Conservation (phyloP, 2,113 vertebrate species). For the Burhinus oedicnemus region DNA sequence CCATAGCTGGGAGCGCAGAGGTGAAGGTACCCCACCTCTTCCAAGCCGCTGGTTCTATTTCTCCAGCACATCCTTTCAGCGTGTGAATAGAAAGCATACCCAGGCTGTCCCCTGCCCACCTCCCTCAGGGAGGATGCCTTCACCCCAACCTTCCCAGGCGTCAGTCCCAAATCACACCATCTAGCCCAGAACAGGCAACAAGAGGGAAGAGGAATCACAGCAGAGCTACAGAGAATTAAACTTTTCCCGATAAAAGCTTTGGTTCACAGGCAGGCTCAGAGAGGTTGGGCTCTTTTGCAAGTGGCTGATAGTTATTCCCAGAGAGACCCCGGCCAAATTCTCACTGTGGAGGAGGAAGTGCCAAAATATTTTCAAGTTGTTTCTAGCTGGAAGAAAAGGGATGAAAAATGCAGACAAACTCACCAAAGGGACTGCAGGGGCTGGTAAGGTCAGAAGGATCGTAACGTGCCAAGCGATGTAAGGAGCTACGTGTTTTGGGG, state of each 20-base stretch:
- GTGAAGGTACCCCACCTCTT: neutral
- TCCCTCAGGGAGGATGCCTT: constrained; percentile 7
- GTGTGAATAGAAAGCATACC: neutral
- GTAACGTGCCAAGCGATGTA: neutral
- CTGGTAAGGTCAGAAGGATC: neutral
- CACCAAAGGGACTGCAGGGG: neutral
- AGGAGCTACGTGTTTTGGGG: neutral
- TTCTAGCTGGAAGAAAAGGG: neutral
- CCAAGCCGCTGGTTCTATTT: neutral
- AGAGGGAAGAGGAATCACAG: neutral
- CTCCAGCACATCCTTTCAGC: neutral
- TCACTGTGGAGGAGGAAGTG: neutral
- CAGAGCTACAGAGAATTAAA: constrained; percentile 30
- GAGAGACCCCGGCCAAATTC: neutral
- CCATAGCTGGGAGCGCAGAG: neutral
- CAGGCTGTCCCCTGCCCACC: neutral
- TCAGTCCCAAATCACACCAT: constrained; percentile 1
- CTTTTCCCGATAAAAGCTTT: constrained; percentile 36
- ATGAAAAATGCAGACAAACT: neutral
- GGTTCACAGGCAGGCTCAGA: neutral
- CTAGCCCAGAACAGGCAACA: neutral
- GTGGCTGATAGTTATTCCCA: constrained; percentile 34
- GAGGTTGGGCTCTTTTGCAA: constrained; percentile 4
- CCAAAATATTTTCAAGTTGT: constrained; percentile 2
- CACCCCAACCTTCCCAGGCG: neutral